Conservation (phyloP, 2,888 invertebrate species). For the Noctua pronuba region DNA sequence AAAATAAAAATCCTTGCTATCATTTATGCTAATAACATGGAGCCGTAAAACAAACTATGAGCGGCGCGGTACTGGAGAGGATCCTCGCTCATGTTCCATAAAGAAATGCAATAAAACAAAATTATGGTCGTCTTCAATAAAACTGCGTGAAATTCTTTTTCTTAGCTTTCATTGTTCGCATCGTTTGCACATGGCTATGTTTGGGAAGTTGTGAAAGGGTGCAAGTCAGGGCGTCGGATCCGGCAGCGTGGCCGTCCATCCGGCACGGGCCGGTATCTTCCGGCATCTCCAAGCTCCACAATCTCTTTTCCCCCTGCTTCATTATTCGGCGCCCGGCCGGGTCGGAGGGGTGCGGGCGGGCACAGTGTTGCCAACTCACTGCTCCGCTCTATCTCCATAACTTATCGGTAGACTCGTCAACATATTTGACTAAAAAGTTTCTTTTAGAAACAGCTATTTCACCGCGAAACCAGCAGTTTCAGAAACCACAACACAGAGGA, state of each 20-base stretch:
- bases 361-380: constrained; percentile 74
- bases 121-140: constrained; percentile 60
- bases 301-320: constrained; percentile 80
- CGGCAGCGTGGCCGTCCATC: constrained; percentile 77
- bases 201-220: constrained; percentile 70
- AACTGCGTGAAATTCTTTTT: constrained; percentile 55
- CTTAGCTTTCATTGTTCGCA: constrained; percentile 58
- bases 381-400: constrained; percentile 18
- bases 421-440: neutral
- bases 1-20: constrained; percentile 39
- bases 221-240: constrained; percentile 69
- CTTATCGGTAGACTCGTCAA: constrained; percentile 20
- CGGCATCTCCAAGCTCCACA: constrained; percentile 78
- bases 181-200: constrained; percentile 70
- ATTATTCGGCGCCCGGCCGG: constrained; percentile 82
- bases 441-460: neutral
- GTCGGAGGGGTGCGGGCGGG: constrained; percentile 85
- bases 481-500: neutral
- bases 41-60: constrained; percentile 64
- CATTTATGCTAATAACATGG: constrained; percentile 63
- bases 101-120: constrained; percentile 65
- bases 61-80: constrained; percentile 26
- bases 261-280: constrained; percentile 81
- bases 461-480: too few relatives aligned
- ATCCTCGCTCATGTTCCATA: constrained; percentile 47